phyloP scores from a whole-genome alignment of 2,888 invertebrate genomes.

The Coenonympha glycerion region DNA sequence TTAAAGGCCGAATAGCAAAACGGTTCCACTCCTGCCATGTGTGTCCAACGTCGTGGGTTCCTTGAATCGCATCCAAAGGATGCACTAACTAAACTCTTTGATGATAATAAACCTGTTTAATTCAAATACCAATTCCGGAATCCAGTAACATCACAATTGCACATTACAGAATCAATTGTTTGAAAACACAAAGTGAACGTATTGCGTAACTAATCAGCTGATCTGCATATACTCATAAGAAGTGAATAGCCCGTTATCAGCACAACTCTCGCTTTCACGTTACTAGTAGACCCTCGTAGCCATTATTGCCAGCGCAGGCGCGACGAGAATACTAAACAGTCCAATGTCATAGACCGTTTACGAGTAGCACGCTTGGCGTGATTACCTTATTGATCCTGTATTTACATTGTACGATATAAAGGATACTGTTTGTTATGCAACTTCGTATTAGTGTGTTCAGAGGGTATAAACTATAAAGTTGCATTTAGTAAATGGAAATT shows the following conservation, averaged over 20 bases:
- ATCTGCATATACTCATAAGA: conserved; percentile 4
- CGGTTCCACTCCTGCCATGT: too few species aligned
- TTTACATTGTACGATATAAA: neutral
- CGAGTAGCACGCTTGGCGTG: conserved; percentile 7
- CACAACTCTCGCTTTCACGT: conserved; percentile 16
- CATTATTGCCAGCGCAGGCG: conserved; percentile 21
- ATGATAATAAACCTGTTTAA: neutral
- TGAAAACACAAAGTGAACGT: neutral
- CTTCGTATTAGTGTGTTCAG: too few species aligned
- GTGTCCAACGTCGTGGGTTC: too few species aligned
- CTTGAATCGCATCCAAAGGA: too few species aligned
- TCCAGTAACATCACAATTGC: neutral
- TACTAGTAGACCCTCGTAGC: conserved; percentile 11
- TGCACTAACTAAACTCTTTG: too few species aligned
- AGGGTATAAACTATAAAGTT: too few species aligned
- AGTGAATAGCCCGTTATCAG: neutral
- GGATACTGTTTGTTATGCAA: neutral
- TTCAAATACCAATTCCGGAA: neutral
- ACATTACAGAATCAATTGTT: too few species aligned
- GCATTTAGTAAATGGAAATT: too few species aligned
- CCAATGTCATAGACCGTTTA: conserved; percentile 27
- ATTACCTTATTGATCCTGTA: conserved; percentile 11
- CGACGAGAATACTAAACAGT: conserved; percentile 21
- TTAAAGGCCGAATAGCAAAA: too few species aligned
- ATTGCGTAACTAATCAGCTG: neutral